Percentiles rank a stretch among this genome's conserved stretches.
Conservation (phyloP, 2,797 vertebrate species). For the Thalassophryne amazonica region DNA sequence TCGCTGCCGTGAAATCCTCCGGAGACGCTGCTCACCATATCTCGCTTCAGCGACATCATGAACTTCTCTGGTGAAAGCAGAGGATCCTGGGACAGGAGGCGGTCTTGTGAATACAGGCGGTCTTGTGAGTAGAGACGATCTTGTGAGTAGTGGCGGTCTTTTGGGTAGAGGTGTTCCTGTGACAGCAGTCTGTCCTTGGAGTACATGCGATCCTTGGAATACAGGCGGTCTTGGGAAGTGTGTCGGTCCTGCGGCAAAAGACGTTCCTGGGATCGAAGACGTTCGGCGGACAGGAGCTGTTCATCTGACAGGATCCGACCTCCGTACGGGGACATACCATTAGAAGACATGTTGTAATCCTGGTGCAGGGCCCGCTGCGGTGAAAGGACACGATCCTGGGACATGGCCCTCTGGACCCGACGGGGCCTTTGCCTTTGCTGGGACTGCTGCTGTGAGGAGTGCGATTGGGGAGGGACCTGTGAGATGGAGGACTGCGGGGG, state of each 20-base stretch:
- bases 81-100: constrained; percentile 86
- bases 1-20: constrained; percentile 78
- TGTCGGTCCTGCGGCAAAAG: constrained; percentile 93
- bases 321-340: constrained; percentile 83
- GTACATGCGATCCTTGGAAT: constrained; percentile 89
- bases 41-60: constrained; percentile 88
- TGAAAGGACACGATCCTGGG: constrained; percentile 94
- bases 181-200: constrained; percentile 90
- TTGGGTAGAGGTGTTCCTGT: constrained; percentile 81
- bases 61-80: constrained; percentile 94
- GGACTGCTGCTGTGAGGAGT: constrained; percentile 77
- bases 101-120: constrained; percentile 92
- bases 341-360: constrained; percentile 83
- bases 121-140: constrained; percentile 85
- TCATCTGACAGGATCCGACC: constrained; percentile 94
- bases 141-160: constrained; percentile 79
- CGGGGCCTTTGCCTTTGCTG: constrained; percentile 87
- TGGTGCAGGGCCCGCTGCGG: constrained; percentile 80
- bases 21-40: constrained; percentile 68
- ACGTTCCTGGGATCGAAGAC: constrained; percentile 94
- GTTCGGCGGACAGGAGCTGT: constrained; percentile 93
- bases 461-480: constrained; percentile 60
- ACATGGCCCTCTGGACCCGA: constrained; percentile 95
- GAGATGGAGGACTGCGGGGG: constrained; percentile 55
- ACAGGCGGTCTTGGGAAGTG: constrained; percentile 87